Conservation (phyloP, 1,140 invertebrate species). For the Zaprionus nigranus region DNA sequence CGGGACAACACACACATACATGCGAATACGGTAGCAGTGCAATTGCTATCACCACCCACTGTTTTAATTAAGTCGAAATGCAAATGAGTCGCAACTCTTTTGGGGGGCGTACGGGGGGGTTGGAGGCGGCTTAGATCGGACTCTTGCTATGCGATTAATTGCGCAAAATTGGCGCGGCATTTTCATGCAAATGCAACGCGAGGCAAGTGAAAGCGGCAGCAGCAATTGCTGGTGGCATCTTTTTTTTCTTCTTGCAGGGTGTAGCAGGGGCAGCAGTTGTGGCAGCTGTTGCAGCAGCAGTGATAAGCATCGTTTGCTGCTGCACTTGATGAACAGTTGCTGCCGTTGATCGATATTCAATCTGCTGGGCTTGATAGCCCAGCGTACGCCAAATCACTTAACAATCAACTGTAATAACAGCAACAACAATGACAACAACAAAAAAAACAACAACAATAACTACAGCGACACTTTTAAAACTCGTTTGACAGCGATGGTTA, state of each 20-base stretch:
- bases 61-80: slow-evolving; percentile 80
- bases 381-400: slow-evolving; percentile 67
- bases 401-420: slow-evolving; percentile 62
- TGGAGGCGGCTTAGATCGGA: slow-evolving; percentile 60
- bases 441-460: slow-evolving; percentile 29
- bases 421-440: slow-evolving; percentile 37
- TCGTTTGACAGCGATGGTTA: slow-evolving; percentile 69
- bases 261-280: not conserved
- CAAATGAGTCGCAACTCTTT: slow-evolving; percentile 66
- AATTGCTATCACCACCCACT: slow-evolving; percentile 57
- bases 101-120: not conserved
- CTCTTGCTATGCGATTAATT: slow-evolving; percentile 75
- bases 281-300: slow-evolving; percentile 8
- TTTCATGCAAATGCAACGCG: slow-evolving; percentile 70
- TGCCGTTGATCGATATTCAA: slow-evolving; percentile 37
- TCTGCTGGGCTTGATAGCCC: slow-evolving; percentile 47
- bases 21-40: slow-evolving; percentile 13
- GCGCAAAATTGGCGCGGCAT: slow-evolving; percentile 75
- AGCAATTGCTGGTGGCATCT: slow-evolving; percentile 32
- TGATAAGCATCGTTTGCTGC: slow-evolving; percentile 53
- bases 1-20: slow-evolving; percentile 49
- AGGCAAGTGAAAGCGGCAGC: slow-evolving; percentile 70
- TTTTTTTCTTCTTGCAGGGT: slow-evolving; percentile 17
- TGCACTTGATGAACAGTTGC: not conserved
- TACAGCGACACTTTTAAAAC: slow-evolving; percentile 76